Base-by-base conservation (phyloP, 1,140 invertebrate genomes). In the Drosophila sucinea region DNA sequence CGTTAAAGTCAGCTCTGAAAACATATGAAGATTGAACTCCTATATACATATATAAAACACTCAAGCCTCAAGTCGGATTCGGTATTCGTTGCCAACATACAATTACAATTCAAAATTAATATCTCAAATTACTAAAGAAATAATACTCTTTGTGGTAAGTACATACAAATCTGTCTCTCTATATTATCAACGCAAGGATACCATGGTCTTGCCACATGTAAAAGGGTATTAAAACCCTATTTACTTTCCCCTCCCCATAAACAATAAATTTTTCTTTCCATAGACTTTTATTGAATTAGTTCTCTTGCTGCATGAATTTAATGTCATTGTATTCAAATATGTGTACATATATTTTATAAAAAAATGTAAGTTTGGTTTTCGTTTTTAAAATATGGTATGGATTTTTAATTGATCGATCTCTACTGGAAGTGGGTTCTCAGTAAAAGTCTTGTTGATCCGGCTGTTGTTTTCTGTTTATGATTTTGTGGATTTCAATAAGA, bases 331-430 rank as follows among this genome's bases (percentile, higher is more conserved):
- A 83, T 63, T 30, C 41, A 47, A 47, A 51, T 27, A 30, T 30
- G 35, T 61, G 23, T 38, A 25, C 38, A 38, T 51, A 87, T 89
- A 89, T 87, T 70, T 89, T 87, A 83, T 87, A 83, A 83, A 87
- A 51, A 81, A 87, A 83, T 70, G 89, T 77, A 76, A 89, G 68
- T 89, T 87, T 89, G 75, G 73, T 72, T 87, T 87, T 87, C 77
- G 68, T 89, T 87, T 71, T 51, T 8, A 8, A 27, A 51, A 87
- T 83, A 58, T 71, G 77, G 55, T 70, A 77, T 77, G 74, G 66
- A 77, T 70, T 77, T 67, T 77, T 70, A 62, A 62, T 71, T 77
- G 73, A 68, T 79, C 69, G 83, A 83, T 89, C 67, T 79, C 65
- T 79, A 72, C 67, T 65, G 63, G 65, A 87, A 77, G 83, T 80